These are phyloP conservation scores for Steatocranus sp. DNA, from an alignment of 2,797 vertebrate species.

Conservation along the genomic window DNA sequence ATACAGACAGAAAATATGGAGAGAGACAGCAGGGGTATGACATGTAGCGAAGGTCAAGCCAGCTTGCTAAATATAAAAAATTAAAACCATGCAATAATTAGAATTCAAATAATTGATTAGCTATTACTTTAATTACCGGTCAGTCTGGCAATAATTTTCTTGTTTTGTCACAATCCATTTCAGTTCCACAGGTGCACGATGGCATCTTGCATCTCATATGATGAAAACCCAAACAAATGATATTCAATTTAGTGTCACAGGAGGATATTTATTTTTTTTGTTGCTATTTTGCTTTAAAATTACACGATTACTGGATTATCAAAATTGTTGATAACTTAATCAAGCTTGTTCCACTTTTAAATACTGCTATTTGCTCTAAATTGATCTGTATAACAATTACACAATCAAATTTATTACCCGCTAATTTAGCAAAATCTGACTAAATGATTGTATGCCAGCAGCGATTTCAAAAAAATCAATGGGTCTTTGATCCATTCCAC, in stretches of 20 bases:
- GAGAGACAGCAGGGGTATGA: neutral
- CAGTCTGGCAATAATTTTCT: neutral
- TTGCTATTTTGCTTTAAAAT: neutral
- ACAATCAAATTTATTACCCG: neutral
- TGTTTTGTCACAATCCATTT: neutral
- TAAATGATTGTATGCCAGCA: neutral
- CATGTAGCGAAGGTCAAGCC: neutral
- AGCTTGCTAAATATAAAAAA: neutral
- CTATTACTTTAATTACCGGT: neutral
- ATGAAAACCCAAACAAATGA: neutral
- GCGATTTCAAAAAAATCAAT: neutral
- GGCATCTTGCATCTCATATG: neutral
- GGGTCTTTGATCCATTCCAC: neutral
- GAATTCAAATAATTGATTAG: neutral
- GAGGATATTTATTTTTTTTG: neutral
- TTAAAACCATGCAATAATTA: neutral
- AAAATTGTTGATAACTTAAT: neutral
- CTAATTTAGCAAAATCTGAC: neutral
- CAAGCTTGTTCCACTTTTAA: neutral
- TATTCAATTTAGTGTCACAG: neutral
- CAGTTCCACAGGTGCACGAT: neutral
- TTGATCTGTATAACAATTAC: neutral
- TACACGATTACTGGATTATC: neutral
- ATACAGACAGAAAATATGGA: neutral
- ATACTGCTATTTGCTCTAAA: neutral